A percentile compares a stretch with the other conserved stretches of the same genome.
Evolutionary conservation across 1,140 invertebrate species (phyloP).

Genomic region (Drosophila murphyi): DNA sequence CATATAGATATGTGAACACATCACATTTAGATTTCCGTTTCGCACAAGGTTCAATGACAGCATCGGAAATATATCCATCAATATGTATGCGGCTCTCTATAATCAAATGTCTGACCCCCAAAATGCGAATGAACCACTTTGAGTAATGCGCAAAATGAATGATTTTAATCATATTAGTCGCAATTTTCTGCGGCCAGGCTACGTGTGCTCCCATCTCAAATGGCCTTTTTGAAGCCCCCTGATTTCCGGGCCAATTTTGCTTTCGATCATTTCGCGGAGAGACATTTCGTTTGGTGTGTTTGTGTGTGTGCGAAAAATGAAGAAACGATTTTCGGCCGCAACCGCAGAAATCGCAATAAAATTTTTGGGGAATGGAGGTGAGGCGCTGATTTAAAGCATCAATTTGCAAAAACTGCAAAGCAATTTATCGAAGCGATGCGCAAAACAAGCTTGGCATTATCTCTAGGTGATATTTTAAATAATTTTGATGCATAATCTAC

Average conservation of each 20-base stretch:
- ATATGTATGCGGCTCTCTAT: conserved; percentile 32
- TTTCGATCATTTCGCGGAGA: conserved; percentile 38
- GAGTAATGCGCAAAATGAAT: conserved; percentile 71
- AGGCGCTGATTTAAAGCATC: conserved; percentile 39
- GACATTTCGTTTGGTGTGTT: conserved; percentile 8
- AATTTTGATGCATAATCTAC: background rate
- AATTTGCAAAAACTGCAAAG: conserved; percentile 36
- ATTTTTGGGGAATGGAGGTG: background rate
- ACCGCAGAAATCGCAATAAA: conserved; percentile 55
- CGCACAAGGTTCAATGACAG: conserved; percentile 58
- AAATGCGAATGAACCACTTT: conserved; percentile 30
- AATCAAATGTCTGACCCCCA: conserved; percentile 76
- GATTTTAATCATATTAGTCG: conserved; percentile 75
- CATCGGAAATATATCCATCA: background rate
- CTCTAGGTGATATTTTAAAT: background rate
- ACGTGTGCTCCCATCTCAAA: conserved; percentile 42
- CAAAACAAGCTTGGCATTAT: conserved; percentile 3
- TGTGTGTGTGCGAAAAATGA: conserved; percentile 44
- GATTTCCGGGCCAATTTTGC: conserved; percentile 49
- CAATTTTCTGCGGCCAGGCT: conserved; percentile 54
- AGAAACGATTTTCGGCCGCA: conserved; percentile 58
- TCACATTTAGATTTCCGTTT: conserved; percentile 51
- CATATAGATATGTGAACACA: background rate
- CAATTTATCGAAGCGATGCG: conserved; percentile 19
- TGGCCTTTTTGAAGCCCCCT: conserved; percentile 7